These are phyloP conservation scores for Synanthedon formicaeformis DNA, from an alignment of 2,888 invertebrate species.

Conservation along the genomic window DNA sequence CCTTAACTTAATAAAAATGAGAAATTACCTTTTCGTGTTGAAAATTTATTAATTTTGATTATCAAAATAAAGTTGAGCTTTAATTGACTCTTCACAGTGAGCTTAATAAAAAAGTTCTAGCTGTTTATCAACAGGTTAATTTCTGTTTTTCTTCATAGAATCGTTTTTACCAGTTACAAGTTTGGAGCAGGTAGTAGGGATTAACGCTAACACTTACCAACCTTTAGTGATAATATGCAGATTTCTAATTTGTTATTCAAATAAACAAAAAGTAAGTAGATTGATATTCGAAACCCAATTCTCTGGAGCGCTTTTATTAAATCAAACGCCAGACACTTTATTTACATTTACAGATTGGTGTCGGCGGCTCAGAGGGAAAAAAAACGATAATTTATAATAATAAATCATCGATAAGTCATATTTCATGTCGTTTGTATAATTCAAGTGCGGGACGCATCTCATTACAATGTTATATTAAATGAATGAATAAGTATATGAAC, in stretches of 20 bases:
- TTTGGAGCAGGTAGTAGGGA: no score
- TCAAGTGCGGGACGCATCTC: constrained; percentile 20
- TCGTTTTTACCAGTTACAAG: no score
- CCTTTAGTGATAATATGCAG: background rate
- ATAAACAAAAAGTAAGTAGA: constrained; percentile 22
- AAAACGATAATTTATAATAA: constrained; percentile 52
- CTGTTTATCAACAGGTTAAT: no score
- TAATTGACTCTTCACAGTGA: no score
- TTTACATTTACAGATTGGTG: constrained; percentile 52
- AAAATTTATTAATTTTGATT: no score
- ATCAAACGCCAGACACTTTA: constrained; percentile 49
- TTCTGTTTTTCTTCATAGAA: no score
- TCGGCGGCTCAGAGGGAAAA: constrained; percentile 27
- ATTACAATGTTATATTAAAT: constrained; percentile 47
- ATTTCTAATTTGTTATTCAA: background rate
- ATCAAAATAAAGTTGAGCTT: no score
- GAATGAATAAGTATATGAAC: constrained; percentile 15
- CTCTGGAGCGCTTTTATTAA: constrained; percentile 38
- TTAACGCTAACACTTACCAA: background rate
- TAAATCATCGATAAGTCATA: constrained; percentile 50
- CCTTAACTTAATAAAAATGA: no score
- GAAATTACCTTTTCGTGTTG: no score
- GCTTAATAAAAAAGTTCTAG: no score
- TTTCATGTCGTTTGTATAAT: constrained; percentile 27
- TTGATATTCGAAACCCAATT: constrained; percentile 18